Percentiles rank a stretch among this genome's conserved stretches.
phyloP scores from a whole-genome alignment of 2,888 invertebrate genomes.

The Lasioglossum villosulum region DNA sequence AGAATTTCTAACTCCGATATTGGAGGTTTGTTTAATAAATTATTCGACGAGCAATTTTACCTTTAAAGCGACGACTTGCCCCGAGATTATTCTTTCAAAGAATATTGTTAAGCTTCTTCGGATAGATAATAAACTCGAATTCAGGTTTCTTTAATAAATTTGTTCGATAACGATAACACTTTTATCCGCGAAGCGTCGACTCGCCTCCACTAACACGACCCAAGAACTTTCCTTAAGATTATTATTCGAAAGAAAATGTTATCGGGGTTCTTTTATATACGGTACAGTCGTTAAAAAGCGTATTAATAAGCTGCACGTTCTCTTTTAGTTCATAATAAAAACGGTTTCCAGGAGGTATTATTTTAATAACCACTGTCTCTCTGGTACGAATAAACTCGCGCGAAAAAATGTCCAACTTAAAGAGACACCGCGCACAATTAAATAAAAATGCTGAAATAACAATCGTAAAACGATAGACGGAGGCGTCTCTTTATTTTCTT shows the following conservation, averaged over 20 bases:
- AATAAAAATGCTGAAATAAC: slow-evolving; percentile 2
- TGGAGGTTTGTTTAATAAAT: background rate
- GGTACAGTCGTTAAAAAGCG: background rate
- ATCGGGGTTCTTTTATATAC: background rate
- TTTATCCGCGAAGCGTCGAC: background rate
- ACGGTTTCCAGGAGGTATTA: background rate
- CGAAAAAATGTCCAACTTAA: background rate
- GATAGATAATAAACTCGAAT: background rate
- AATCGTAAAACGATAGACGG: slow-evolving; percentile 5
- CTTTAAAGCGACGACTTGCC: background rate
- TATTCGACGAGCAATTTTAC: background rate
- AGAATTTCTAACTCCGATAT: background rate
- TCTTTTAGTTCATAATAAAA: background rate
- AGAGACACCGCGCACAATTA: slow-evolving; percentile 23
- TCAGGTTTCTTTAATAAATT: background rate
- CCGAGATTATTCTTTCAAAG: background rate
- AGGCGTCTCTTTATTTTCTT: background rate
- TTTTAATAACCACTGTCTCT: background rate
- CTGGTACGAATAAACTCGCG: background rate
- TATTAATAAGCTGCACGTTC: background rate
- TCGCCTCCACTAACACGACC: background rate
- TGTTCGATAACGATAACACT: background rate
- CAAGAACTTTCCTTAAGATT: background rate
- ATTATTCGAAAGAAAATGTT: background rate
- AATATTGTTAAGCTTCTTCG: background rate